These are phyloP conservation scores for Drosophila neutralis DNA, from an alignment of 2,888 invertebrate genomes.

Conservation along the genomic window DNA sequence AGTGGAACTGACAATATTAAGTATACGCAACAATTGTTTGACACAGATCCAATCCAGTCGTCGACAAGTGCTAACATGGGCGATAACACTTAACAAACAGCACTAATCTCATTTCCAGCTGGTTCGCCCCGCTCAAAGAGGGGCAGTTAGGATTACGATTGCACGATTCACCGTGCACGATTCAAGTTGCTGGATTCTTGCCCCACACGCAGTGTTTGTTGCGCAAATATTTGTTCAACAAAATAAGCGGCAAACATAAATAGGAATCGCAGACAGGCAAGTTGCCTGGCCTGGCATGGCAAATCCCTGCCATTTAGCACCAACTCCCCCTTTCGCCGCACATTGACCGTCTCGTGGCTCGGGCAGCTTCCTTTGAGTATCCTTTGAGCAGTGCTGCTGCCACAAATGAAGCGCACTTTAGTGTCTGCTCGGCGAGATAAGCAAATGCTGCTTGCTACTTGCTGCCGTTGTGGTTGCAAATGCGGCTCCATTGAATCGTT, in stretches of 20 bases:
- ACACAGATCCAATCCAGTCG: constrained; percentile 53
- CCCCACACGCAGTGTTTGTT: constrained; percentile 41
- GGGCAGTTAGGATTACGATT: constrained; percentile 21
- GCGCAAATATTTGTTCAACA: constrained; percentile 73
- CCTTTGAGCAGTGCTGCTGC: constrained; percentile 16
- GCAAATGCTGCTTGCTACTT: constrained; percentile 59
- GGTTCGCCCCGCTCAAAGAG: constrained; percentile 19
- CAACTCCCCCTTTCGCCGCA: constrained; percentile 5
- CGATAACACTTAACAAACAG: constrained; percentile 75
- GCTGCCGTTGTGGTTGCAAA: constrained; percentile 64
- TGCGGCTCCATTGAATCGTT: constrained; percentile 63
- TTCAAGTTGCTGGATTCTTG: constrained; percentile 12
- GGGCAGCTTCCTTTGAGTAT: constrained; percentile 61
- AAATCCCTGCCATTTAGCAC: constrained; percentile 69
- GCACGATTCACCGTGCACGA: constrained; percentile 11
- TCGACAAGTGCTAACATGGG: constrained; percentile 72
- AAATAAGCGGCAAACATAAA: constrained; percentile 72
- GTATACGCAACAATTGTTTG: constrained; percentile 59
- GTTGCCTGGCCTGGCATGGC: constrained; percentile 58
- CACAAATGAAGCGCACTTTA: constrained; percentile 75
- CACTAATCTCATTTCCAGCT: constrained; percentile 70
- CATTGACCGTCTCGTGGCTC: constrained; percentile 63
- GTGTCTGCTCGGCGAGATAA: constrained; percentile 72
- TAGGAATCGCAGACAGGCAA: constrained; percentile 47
- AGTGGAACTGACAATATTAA: constrained; percentile 3